Base-by-base conservation (phyloP, 1,140 invertebrate species). In the Rhysida immarginata region DNA sequence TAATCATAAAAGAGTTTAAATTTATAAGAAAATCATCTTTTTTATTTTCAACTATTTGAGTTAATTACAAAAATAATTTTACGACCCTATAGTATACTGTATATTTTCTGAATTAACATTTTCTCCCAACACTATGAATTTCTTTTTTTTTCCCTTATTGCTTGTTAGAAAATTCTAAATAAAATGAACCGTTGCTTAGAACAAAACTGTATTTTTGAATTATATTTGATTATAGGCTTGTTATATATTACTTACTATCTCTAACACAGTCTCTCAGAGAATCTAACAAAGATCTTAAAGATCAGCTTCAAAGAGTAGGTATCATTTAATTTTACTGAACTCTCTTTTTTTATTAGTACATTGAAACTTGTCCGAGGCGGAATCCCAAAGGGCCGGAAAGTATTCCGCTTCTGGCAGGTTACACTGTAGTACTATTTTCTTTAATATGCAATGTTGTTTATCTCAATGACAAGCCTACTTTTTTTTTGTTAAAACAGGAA, bases 231-330 rank as follows among this genome's bases (percentile, higher is more conserved):
- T n/a, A 53, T 61, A 74, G 73, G 58, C 75, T 98, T 18, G 87
- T 95, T 46, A 96, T 97, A 66, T 96, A 96, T 71, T 98, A 96
- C 65, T 77, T 97, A 61, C 76, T 87, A 2, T 94, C 92, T 1
- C 71, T 96, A n/a, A 89, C 89, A 1, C 79, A 82, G 46, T 88
- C 92, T 1, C 71, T 96, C 11, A 75, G 87, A 61, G 92, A 96
- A 71, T 87, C 93, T 1, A 96, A 96, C 68, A 87, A 86, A 60
- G 91, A 96, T 69, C 74, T 96, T 45, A 64, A 88, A 85, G 74
- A 84, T 81, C 73, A 74, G 60, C 60, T 77, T 41, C 54, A 61
- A 51, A 62, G 61, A 46, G 62, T 54, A 42, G n/a, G 21, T 26
- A 8, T 14, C 3, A 21, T 20, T 57, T 16, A 58, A 43, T 16